A percentile compares a stretch with the other conserved stretches of the same genome.
phyloP scores from a whole-genome alignment of 2,797 vertebrate species.

The Hippocampus kuda region DNA sequence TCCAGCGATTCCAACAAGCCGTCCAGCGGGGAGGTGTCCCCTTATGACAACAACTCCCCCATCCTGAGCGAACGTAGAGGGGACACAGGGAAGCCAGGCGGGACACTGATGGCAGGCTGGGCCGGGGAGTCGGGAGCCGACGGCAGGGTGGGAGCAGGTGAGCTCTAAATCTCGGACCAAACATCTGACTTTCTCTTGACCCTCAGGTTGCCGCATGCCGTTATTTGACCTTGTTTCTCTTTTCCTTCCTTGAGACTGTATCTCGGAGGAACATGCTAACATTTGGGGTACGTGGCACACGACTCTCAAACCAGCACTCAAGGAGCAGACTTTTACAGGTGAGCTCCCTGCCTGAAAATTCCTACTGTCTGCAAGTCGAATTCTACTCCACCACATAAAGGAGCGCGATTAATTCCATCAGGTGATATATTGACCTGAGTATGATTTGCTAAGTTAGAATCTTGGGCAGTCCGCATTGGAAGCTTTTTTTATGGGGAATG shows the following conservation, averaged over 20 bases:
- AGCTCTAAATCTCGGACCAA: not conserved
- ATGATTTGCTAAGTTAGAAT: not conserved
- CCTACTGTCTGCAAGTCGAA: not conserved
- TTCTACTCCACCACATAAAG: not conserved
- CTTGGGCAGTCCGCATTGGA: not conserved
- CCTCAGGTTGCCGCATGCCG: too few species aligned
- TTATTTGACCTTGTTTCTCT: constrained; percentile 1
- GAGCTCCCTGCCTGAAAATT: constrained; percentile 7
- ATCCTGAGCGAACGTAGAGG: constrained; percentile 80
- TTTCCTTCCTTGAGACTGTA: constrained; percentile 32
- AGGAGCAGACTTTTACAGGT: constrained; percentile 81
- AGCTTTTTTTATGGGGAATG: too few species aligned
- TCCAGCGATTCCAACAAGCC: constrained; percentile 93
- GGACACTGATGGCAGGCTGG: constrained; percentile 56
- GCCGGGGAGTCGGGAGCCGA: constrained; percentile 67
- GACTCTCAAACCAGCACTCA: constrained; percentile 81
- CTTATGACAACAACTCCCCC: constrained; percentile 96
- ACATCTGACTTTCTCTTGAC: not conserved
- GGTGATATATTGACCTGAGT: too few species aligned
- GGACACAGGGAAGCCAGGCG: constrained; percentile 39
- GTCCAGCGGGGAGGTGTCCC: constrained; percentile 91
- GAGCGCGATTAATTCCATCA: not conserved
- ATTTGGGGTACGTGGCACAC: constrained; percentile 98
- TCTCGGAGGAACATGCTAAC: constrained; percentile 79
- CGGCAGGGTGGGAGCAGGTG: constrained; percentile 75